A percentile compares a stretch with the other conserved stretches of the same genome.
Conservation (phyloP, 2,888 invertebrate genomes). For the Amphiduros pacificus region DNA sequence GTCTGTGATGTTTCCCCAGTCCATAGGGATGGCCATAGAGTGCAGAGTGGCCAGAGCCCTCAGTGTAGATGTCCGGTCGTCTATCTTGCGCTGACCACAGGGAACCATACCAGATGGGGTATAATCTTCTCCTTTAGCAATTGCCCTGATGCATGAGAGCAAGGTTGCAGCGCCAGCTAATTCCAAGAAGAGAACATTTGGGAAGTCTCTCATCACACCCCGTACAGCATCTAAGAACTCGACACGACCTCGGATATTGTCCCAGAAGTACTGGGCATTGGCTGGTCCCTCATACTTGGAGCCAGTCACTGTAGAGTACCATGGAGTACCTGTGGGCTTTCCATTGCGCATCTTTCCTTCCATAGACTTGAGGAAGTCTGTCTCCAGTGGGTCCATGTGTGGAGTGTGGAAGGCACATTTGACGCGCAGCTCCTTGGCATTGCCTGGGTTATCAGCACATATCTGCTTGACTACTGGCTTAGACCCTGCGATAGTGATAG, state of each 20-base stretch:
- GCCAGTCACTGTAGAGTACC: slow-evolving; percentile 18
- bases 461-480: slow-evolving; percentile 15
- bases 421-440: slow-evolving; percentile 21
- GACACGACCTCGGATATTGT: slow-evolving; percentile 19
- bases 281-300: neutral
- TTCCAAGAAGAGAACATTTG: slow-evolving; percentile 19
- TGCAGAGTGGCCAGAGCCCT: slow-evolving; percentile 13
- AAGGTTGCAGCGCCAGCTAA: slow-evolving; percentile 16
- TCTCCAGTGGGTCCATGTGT: slow-evolving; percentile 14
- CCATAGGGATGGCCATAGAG: slow-evolving; percentile 3
- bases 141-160: slow-evolving; percentile 14
- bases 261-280: slow-evolving; percentile 22
- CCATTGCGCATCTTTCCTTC: slow-evolving; percentile 8
- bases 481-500: slow-evolving; percentile 23
- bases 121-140: slow-evolving; percentile 5
- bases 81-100: slow-evolving; percentile 8
- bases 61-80: slow-evolving; percentile 8
- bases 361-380: slow-evolving; percentile 13
- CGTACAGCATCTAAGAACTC: slow-evolving; percentile 15
- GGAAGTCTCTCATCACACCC: slow-evolving; percentile 15
- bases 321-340: neutral
- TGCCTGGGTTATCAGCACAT: slow-evolving; percentile 8
- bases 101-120: slow-evolving; percentile 7
- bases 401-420: slow-evolving; percentile 24
- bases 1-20: slow-evolving; percentile 13